Evolutionary conservation across 2,113 vertebrate species (phyloP), one percentile per base, ranked within the genome.

Genomic region (Phrynocephalus versicolor): DNA sequence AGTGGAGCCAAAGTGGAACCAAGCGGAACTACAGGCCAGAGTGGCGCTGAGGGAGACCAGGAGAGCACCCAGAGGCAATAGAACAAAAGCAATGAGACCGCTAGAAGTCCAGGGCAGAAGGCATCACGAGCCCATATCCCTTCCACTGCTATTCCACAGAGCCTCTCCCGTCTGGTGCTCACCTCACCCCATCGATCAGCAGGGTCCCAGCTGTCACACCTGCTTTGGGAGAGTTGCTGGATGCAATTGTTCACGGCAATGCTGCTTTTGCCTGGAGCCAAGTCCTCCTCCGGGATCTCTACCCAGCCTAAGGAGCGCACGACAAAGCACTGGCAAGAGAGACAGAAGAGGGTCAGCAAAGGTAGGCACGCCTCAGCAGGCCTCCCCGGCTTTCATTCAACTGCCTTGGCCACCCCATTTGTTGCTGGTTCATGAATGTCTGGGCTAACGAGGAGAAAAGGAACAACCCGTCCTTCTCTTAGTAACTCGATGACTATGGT

Each of bases 281-380:
- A 88, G 91, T 99, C 99, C 91, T 99, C 99, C 92, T 99, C 99
- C 0, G 98, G 97, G 79, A 99, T 97, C 95, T 99, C 98, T 88
- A 99, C 96, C 98, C 98, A 99, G 64, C 99, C 99, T 90, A 99
- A 95, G 0, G 98, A 99, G 7, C 97, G 97, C 76, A 99, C 99
- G 0, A 98, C 95, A 72, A 99, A 99, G 83, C 97, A 99, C 98
- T 99, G 94, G 89, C 8, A 76, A 60, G 72, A 79, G 87, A 91
- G 55, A 86, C 25, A 14, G 37, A 62, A 0, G 19, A 4, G 19
- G n/a, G 75, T 57, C 30, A 33, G 21, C 6, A 45, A 37, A 27
- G 13, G 9, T 37, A 13, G 30, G 21, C 62, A 10, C 13, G n/a
- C 30, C 41, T 41, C n/a, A 57, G 23, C n/a, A 57, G 23, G 15